Percentiles rank a stretch among this genome's conserved stretches.
Conservation (phyloP, 2,888 invertebrate species). For the Ochropacha duplaris region DNA sequence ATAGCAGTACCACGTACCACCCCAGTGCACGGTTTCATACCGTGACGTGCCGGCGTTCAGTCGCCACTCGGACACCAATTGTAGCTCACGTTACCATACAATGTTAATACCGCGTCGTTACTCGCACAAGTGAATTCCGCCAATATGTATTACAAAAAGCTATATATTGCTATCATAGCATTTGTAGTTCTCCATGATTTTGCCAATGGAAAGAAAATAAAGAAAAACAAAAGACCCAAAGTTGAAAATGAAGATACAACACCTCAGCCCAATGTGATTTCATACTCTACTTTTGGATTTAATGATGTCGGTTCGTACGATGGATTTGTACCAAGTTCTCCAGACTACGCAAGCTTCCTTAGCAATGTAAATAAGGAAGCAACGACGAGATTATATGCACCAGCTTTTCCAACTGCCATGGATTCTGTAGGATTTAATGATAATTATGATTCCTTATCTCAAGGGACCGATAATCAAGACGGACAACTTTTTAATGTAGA, state of each 20-base stretch:
- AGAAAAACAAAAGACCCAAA: conserved; percentile 56
- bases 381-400: conserved; percentile 62
- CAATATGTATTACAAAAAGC: conserved; percentile 58
- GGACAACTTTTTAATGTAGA: conserved; percentile 43
- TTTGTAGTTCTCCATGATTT: conserved; percentile 40
- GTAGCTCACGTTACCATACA: conserved; percentile 61
- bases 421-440: conserved; percentile 56
- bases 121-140: conserved; percentile 38
- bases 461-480: conserved; percentile 33
- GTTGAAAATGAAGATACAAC: conserved; percentile 57
- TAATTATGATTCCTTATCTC: conserved; percentile 38
- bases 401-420: conserved; percentile 67
- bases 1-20: conserved; percentile 38
- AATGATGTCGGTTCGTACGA: conserved; percentile 71
- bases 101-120: conserved; percentile 59
- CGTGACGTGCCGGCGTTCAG: conserved; percentile 50
- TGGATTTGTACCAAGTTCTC: conserved; percentile 71
- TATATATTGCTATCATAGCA: conserved; percentile 52
- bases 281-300: conserved; percentile 75
- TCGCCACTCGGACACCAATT: conserved; percentile 61
- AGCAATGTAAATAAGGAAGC: conserved; percentile 57
- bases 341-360: conserved; percentile 63
- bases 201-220: conserved; percentile 56
- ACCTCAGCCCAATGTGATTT: conserved; percentile 69
- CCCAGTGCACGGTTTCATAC: conserved; percentile 36